Evolutionary conservation across 2,888 invertebrate species (phyloP).

Genomic region (Tenthredo distinguenda): DNA sequence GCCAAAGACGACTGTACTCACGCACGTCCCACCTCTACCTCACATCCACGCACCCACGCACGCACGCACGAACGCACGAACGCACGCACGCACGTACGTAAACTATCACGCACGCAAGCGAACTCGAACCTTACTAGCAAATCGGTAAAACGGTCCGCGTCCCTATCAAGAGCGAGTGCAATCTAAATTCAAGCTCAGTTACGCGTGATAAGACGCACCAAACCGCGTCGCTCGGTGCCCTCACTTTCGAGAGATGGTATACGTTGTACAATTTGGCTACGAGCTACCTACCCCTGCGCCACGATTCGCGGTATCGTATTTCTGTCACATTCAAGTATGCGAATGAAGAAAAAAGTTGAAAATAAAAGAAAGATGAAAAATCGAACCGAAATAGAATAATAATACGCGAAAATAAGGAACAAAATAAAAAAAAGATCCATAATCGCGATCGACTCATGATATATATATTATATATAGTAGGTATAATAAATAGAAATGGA

Average conservation of each 20-base stretch:
- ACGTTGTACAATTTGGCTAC: no score
- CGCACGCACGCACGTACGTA: not conserved
- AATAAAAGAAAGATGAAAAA: not conserved
- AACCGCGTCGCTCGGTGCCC: not conserved
- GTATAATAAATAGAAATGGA: not conserved
- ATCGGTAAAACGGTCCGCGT: constrained; percentile 42
- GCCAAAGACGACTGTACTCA: constrained; percentile 18
- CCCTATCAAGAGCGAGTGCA: not conserved
- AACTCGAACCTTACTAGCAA: not conserved
- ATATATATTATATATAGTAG: not conserved
- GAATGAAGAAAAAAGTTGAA: no score
- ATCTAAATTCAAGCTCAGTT: constrained; percentile 37
- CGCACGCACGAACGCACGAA: not conserved
- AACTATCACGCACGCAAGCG: not conserved
- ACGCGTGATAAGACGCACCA: constrained; percentile 27
- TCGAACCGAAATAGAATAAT: not conserved
- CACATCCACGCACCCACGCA: not conserved
- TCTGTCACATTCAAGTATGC: not conserved
- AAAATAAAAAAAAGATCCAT: not conserved
- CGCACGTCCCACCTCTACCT: constrained; percentile 10
- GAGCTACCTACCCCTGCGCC: not conserved
- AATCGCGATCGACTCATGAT: not conserved
- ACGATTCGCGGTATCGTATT: constrained; percentile 27
- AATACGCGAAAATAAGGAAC: not conserved
- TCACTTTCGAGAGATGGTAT: not conserved